A percentile compares a stretch with the other conserved stretches of the same genome.
These are phyloP conservation scores for Ephialtes manifestator DNA, from an alignment of 2,888 invertebrate species.

Conservation along the genomic window DNA sequence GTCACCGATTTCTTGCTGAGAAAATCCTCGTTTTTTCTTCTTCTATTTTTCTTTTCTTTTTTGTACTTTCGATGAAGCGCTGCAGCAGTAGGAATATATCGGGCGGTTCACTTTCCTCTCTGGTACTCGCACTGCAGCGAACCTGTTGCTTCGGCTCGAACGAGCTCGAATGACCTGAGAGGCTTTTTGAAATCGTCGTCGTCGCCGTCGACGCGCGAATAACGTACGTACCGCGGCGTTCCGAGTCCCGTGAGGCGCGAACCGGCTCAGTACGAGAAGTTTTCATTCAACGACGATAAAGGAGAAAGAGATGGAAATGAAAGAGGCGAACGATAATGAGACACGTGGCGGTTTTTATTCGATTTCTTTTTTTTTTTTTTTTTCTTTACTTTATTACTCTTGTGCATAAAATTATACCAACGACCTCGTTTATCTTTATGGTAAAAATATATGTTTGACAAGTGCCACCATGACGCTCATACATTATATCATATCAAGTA, in stretches of 20 bases:
- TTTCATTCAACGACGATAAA: slow-evolving; percentile 30
- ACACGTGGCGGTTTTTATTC: slow-evolving; percentile 12
- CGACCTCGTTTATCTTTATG: neutral
- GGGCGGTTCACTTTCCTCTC: neutral
- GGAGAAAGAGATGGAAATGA: slow-evolving; percentile 6
- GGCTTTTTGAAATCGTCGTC: slow-evolving; percentile 39
- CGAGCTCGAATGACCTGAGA: slow-evolving; percentile 39
- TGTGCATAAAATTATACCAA: slow-evolving; percentile 7
- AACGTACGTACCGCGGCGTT: slow-evolving; percentile 10
- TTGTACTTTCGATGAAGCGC: neutral
- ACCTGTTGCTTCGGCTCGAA: slow-evolving; percentile 53
- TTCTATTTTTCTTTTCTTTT: neutral
- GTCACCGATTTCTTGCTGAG: slow-evolving; percentile 10
- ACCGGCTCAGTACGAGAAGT: slow-evolving; percentile 6
- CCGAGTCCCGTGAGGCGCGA: slow-evolving; percentile 28
- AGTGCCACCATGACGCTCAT: neutral
- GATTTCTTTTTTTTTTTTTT: neutral
- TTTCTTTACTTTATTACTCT: slow-evolving; percentile 1
- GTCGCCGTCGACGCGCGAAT: slow-evolving; percentile 22
- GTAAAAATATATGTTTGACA: neutral
- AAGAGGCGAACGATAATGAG: slow-evolving; percentile 24
- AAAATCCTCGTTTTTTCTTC: neutral
- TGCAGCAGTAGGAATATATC: slow-evolving; percentile 25
- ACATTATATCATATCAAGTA: neutral
- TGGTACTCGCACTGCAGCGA: slow-evolving; percentile 15